These are phyloP conservation scores for Podocnemis expansa DNA, from an alignment of 2,113 vertebrate species.

Conservation along the genomic window DNA sequence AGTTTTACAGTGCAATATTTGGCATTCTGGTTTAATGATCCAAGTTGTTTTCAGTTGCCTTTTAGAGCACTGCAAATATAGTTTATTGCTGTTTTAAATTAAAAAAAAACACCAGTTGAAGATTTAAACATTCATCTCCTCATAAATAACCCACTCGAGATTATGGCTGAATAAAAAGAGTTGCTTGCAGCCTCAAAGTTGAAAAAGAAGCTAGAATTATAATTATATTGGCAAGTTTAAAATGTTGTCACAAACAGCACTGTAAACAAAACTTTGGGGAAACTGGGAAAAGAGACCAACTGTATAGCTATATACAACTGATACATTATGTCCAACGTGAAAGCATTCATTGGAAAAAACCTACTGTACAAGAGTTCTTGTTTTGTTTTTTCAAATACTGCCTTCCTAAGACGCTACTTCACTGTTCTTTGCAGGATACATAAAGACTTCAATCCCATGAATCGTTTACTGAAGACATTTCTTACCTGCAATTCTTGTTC, in stretches of 20 bases:
- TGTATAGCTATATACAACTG: not conserved
- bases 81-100: not conserved
- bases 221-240: not conserved
- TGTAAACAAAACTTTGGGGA: not conserved
- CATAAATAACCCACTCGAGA: not conserved
- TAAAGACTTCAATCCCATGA: not conserved
- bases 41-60: not conserved
- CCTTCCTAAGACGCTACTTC: not conserved
- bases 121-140: constrained; percentile 16
- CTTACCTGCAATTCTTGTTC: constrained; percentile 42
- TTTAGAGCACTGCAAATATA: not conserved
- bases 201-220: not conserved
- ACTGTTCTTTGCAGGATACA: not conserved
- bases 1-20: constrained; percentile 13
- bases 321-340: not conserved
- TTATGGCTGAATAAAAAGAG: not conserved
- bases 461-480: not conserved
- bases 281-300: not conserved
- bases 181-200: not conserved
- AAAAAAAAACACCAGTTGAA: not conserved
- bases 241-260: not conserved
- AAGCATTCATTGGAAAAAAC: not conserved
- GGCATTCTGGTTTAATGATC: not conserved
- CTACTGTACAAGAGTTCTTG: not conserved
- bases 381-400: not conserved